Percentiles rank a stretch among this genome's conserved stretches.
Conservation (phyloP, 2,113 vertebrate species). For the Melanocharis versteri region DNA sequence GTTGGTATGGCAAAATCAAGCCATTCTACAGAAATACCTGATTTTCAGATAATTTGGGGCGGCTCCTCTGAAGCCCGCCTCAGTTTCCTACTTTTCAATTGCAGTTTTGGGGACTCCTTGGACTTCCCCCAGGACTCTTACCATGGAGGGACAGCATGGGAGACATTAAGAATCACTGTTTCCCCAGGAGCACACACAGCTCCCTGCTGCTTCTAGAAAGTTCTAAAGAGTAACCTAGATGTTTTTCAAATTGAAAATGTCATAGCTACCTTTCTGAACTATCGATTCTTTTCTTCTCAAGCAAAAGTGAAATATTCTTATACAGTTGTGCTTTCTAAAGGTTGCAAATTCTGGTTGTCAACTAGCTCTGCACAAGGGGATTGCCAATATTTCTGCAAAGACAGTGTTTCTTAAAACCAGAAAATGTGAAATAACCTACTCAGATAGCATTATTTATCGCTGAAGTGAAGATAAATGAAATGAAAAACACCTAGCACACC, state of each 20-base stretch:
- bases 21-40: not conserved
- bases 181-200: not conserved
- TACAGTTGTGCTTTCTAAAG: not conserved
- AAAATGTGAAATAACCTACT: not conserved
- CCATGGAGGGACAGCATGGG: accelerated
- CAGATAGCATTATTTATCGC: not conserved
- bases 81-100: not conserved
- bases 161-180: not conserved
- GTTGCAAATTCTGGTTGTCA: not conserved
- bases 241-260: not conserved
- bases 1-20: not conserved
- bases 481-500: not conserved
- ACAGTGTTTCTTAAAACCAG: not conserved
- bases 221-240: not conserved
- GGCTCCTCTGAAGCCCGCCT: not conserved
- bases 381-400: not conserved
- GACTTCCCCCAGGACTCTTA: not conserved
- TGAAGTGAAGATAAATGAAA: not conserved
- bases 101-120: not conserved
- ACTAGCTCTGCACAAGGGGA: not conserved
- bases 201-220: not conserved
- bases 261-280: not conserved
- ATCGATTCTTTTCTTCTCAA: not conserved
- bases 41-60: not conserved
- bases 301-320: not conserved